Evolutionary conservation across 1,140 invertebrate genomes (phyloP).

Genomic region (Pectinophora gossypiella): DNA sequence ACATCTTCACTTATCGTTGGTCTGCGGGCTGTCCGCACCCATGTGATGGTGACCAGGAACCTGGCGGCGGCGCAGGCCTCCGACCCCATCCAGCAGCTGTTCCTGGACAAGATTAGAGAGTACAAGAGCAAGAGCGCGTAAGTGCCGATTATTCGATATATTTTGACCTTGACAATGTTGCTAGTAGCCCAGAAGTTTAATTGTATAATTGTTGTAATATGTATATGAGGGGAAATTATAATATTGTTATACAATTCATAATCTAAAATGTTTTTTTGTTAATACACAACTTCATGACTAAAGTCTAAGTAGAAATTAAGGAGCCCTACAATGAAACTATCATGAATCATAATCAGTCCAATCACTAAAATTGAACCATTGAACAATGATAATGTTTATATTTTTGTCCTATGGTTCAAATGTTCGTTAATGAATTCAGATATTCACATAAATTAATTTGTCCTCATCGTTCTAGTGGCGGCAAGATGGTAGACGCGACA

Average conservation of each 20-base stretch:
- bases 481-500: conserved; percentile 88
- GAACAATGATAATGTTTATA: too few relatives aligned
- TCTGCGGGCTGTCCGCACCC: conserved; percentile 45
- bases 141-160: conserved; percentile 20
- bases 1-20: conserved; percentile 51
- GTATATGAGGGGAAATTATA: too few relatives aligned
- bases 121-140: conserved; percentile 81
- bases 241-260: too few relatives aligned
- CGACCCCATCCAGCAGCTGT: conserved; percentile 96
- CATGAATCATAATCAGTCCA: too few relatives aligned
- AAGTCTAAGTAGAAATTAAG: too few relatives aligned
- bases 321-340: too few relatives aligned
- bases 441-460: conserved; percentile 21
- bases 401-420: too few relatives aligned
- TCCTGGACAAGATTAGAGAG: conserved; percentile 94
- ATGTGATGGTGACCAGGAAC: conserved; percentile 77
- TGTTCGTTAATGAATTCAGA: too few relatives aligned
- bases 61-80: conserved; percentile 82
- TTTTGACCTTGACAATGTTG: neutral
- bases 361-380: too few relatives aligned
- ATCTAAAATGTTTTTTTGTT: too few relatives aligned
- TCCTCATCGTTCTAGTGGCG: conserved; percentile 77
- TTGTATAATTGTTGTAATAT: too few relatives aligned
- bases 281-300: too few relatives aligned
- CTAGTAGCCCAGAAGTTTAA: neutral